Conservation (phyloP, 2,113 vertebrate species). For the Notarius quadriscutis region DNA sequence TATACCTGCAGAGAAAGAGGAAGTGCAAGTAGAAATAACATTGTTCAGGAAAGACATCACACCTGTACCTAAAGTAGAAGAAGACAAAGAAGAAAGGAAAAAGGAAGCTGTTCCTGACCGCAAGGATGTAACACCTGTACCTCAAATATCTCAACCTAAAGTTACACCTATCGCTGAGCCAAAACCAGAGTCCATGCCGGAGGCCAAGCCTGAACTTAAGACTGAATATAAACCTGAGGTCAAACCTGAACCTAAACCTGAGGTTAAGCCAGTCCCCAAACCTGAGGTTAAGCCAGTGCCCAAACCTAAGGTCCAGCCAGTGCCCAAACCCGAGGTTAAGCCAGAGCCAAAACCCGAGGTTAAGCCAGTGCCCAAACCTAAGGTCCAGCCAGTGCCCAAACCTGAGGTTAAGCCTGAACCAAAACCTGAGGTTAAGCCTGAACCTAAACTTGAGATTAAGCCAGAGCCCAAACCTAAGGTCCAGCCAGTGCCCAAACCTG, state of each 20-base stretch:
- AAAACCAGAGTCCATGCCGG: neutral
- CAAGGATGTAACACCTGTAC: neutral
- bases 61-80: constrained; percentile 45
- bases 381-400: neutral
- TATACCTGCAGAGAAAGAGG: constrained; percentile 64
- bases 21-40: constrained; percentile 63
- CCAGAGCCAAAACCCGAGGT: neutral
- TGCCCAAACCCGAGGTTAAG: constrained; percentile 6
- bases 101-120: neutral
- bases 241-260: neutral
- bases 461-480: neutral
- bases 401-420: neutral
- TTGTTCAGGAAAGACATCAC: constrained; percentile 50
- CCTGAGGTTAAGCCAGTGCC: neutral
- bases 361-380: neutral
- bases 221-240: neutral
- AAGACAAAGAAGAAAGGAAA: constrained; percentile 7
- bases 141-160: constrained; percentile 14
- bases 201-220: neutral
- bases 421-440: neutral
- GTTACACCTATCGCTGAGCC: neutral
- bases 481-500: neutral
- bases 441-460: neutral
- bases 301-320: constrained; percentile 39
- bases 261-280: neutral